phyloP scores from a whole-genome alignment of 2,888 invertebrate genomes.

The Seira musarum region DNA sequence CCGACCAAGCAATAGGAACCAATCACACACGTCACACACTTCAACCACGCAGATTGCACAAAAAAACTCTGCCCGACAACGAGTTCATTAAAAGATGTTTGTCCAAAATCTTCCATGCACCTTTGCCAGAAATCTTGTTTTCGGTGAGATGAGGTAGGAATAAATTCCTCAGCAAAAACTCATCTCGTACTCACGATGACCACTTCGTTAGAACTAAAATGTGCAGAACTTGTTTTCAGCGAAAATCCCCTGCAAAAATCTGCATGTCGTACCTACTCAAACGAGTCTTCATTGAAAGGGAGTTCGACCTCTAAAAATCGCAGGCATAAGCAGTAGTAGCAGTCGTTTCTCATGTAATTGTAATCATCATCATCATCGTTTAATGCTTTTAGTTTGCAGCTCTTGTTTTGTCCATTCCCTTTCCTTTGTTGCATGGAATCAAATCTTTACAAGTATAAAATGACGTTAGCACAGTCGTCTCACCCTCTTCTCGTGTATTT shows the following conservation, averaged over 20 bases:
- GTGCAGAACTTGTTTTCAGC: conserved; percentile 53
- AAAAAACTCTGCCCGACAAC: neutral
- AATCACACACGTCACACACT: neutral
- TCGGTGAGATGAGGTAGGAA: neutral
- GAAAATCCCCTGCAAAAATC: conserved; percentile 13
- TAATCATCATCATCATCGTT: conserved; percentile 17
- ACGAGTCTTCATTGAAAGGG: conserved; percentile 50
- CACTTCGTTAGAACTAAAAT: conserved; percentile 36
- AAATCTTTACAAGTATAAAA: too few relatives aligned
- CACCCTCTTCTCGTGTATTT: too few relatives aligned
- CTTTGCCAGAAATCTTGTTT: conserved; percentile 21
- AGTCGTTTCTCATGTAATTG: conserved; percentile 16
- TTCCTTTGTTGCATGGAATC: conserved; percentile 42
- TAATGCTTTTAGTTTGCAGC: neutral
- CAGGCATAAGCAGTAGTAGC: conserved; percentile 8
- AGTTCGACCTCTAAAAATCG: conserved; percentile 57
- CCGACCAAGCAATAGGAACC: too few relatives aligned
- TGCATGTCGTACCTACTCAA: conserved; percentile 32
- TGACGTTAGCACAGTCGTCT: too few relatives aligned
- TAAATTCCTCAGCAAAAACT: conserved; percentile 32
- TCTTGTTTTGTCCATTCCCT: conserved; percentile 39
- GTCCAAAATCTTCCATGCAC: conserved; percentile 33
- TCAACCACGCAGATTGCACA: neutral
- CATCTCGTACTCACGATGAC: too few relatives aligned
- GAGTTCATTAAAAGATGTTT: neutral